Percentiles rank a stretch among this genome's conserved stretches.
Conservation (phyloP, 2,113 vertebrate genomes). For the Megaptera novaeangliae region DNA sequence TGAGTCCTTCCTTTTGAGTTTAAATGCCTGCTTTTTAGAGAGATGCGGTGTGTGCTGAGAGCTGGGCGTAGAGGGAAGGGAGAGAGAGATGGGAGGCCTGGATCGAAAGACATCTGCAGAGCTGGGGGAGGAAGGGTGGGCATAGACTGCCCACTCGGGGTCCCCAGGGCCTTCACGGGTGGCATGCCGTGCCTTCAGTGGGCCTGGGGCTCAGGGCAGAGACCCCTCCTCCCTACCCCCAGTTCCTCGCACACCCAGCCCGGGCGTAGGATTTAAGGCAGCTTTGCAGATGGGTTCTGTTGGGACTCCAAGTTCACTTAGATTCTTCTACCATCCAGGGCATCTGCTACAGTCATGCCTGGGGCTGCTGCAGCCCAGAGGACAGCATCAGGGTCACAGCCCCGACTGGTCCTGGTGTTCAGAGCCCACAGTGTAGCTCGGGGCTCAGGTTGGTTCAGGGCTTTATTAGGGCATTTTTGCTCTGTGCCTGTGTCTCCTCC, state of each 20-base stretch:
- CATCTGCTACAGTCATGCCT: accelerated
- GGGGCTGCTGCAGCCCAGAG: background rate
- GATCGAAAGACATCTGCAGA: background rate
- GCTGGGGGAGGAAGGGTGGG: background rate
- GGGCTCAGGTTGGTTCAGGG: background rate
- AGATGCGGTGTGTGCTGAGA: background rate
- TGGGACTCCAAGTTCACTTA: background rate
- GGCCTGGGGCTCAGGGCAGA: background rate
- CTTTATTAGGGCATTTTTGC: background rate
- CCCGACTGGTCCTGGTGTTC: background rate
- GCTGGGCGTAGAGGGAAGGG: background rate
- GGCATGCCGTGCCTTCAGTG: background rate
- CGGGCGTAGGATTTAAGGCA: background rate
- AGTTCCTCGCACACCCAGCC: accelerated
- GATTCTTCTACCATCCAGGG: background rate
- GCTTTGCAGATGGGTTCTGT: background rate
- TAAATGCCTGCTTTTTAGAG: background rate
- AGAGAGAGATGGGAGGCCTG: background rate
- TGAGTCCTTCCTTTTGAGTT: background rate
- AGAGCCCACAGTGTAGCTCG: too few species aligned
- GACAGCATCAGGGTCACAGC: constrained; percentile 37
- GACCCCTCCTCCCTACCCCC: background rate
- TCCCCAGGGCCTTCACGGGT: accelerated
- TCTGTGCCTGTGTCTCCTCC: background rate
- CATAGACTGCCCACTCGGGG: accelerated